phyloP scores from a whole-genome alignment of 1,140 invertebrate species.

The Chrysoperla carnea region DNA sequence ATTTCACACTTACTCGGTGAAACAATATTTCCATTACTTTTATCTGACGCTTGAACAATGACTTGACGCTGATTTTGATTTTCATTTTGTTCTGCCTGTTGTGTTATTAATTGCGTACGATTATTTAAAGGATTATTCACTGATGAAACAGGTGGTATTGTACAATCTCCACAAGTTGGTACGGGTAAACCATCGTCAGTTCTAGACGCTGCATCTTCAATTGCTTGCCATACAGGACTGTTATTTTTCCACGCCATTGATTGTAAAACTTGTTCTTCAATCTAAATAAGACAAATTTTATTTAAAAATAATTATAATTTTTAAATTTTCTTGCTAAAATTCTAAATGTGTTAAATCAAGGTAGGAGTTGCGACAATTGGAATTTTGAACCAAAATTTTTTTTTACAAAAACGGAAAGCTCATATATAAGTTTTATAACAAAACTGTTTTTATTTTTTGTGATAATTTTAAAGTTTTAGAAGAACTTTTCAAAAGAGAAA shows the following conservation, averaged over 20 bases:
- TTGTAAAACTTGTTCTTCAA: conserved; percentile 94
- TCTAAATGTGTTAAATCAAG: background rate
- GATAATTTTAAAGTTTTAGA: too few species aligned
- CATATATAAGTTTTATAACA: too few species aligned
- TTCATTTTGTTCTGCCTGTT: too few species aligned
- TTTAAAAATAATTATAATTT: conserved; percentile 1
- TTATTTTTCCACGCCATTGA: conserved; percentile 73
- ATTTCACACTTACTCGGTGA: too few species aligned
- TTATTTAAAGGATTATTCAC: too few species aligned
- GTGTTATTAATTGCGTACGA: too few species aligned
- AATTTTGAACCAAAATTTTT: background rate
- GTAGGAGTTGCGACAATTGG: background rate
- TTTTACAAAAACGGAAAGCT: too few species aligned
- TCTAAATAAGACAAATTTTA: conserved; percentile 40
- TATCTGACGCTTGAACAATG: too few species aligned
- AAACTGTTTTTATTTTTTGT: too few species aligned
- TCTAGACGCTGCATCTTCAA: conserved; percentile 25
- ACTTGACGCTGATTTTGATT: too few species aligned
- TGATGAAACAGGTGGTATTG: conserved; percentile 9
- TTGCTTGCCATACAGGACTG: conserved; percentile 76
- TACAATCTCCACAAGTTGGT: conserved; percentile 40
- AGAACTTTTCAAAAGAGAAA: too few species aligned
- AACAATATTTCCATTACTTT: too few species aligned
- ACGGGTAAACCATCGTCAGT: conserved; percentile 24
- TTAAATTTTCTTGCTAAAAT: background rate